These are phyloP conservation scores for Syndactyla subalaris DNA, from an alignment of 2,797 vertebrate species.

Conservation along the genomic window DNA sequence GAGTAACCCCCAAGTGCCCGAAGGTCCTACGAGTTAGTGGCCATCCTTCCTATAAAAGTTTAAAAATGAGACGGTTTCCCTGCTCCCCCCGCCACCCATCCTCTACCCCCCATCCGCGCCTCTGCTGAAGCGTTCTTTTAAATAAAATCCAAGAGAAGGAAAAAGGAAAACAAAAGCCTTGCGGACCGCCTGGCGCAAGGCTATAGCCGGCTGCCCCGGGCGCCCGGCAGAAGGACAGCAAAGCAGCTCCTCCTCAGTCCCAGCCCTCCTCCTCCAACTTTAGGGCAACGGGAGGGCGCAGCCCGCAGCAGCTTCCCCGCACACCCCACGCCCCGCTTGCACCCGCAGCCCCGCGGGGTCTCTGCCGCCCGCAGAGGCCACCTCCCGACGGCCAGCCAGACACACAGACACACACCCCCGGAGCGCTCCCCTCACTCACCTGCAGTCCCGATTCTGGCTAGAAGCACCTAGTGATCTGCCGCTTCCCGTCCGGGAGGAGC, in stretches of 20 bases:
- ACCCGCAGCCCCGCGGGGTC: not conserved
- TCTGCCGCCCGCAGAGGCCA: not conserved
- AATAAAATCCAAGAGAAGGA: not conserved
- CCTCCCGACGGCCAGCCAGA: not conserved
- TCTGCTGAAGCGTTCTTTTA: not conserved
- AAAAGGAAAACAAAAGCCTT: not conserved
- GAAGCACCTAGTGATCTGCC: conserved; percentile 79
- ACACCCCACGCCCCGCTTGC: not conserved
- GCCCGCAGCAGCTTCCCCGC: not conserved
- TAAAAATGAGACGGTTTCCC: not conserved
- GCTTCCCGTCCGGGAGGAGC: conserved; percentile 68
- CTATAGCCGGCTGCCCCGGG: not conserved
- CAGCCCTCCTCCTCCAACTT: not conserved
- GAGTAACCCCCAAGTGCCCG: not conserved
- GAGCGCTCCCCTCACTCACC: conserved; percentile 71
- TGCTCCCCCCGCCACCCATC: not conserved
- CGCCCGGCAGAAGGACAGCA: not conserved
- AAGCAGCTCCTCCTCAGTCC: not conserved
- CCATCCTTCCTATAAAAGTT: not conserved
- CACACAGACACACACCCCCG: not conserved
- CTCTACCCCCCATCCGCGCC: not conserved
- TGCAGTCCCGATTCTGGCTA: conserved; percentile 82
- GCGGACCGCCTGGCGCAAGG: not conserved
- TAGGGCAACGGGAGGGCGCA: not conserved
- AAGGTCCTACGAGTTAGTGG: not conserved